phyloP scores from a whole-genome alignment of 2,797 vertebrate genomes.

The Propithecus perrieri region DNA sequence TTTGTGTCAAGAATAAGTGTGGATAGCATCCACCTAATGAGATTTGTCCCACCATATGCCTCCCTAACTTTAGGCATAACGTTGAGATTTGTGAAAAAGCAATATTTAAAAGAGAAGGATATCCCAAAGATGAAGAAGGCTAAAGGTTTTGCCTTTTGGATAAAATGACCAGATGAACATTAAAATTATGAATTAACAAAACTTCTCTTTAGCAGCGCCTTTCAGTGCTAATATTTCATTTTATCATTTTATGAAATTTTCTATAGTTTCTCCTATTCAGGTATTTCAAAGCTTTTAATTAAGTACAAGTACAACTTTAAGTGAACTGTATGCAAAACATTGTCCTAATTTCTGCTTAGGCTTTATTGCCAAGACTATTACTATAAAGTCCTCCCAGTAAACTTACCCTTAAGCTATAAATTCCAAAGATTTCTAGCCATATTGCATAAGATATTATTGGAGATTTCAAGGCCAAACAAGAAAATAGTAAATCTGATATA shows the following conservation, averaged over 20 bases:
- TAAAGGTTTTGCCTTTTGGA: neutral
- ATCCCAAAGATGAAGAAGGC: neutral
- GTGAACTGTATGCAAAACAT: neutral
- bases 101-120: neutral
- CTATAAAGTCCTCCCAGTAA: conserved; percentile 7
- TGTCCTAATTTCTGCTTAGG: neutral
- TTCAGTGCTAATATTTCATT: conserved; percentile 16
- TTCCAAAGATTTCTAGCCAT: conserved; percentile 12
- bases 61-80: neutral
- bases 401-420: neutral
- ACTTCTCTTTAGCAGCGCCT: neutral
- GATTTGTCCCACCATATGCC: neutral
- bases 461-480: conserved; percentile 1
- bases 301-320: conserved; percentile 24
- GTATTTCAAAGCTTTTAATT: conserved; percentile 46
- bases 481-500: neutral
- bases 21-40: neutral
- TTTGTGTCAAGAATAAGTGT: neutral
- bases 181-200: conserved; percentile 43
- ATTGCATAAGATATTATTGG: neutral
- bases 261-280: neutral
- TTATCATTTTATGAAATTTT: conserved; percentile 6
- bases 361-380: neutral
- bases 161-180: neutral
- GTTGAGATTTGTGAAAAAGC: neutral